phyloP scores from a whole-genome alignment of 2,797 vertebrate genomes.

The Lateolabrax maculatus region DNA sequence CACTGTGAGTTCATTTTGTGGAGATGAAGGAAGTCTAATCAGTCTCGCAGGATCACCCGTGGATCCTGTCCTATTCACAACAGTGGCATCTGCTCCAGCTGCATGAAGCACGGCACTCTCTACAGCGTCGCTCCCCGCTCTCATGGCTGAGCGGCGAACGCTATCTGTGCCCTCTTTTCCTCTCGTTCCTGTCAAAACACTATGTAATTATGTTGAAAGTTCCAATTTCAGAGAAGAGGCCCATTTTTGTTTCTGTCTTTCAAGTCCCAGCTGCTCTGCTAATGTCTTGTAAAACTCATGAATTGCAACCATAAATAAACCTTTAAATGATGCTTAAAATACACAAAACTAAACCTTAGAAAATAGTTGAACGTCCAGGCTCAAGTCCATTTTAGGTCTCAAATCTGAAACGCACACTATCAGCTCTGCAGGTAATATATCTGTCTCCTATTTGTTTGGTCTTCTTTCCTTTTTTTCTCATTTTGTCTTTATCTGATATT shows the following conservation, averaged over 20 bases:
- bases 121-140: constrained; percentile 44
- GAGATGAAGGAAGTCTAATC: constrained; percentile 74
- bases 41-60: constrained; percentile 78
- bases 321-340: constrained; percentile 43
- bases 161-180: constrained; percentile 66
- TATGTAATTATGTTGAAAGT: constrained; percentile 82
- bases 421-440: background rate
- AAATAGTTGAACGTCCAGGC: constrained; percentile 14
- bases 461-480: too few species aligned
- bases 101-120: constrained; percentile 63
- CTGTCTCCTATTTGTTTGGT: background rate
- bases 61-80: constrained; percentile 78
- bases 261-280: constrained; percentile 82
- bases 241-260: constrained; percentile 80
- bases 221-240: constrained; percentile 70
- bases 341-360: constrained; percentile 32
- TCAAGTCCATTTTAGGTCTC: constrained; percentile 20
- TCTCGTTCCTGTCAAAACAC: constrained; percentile 79
- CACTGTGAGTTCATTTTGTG: constrained; percentile 76
- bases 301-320: constrained; percentile 66
- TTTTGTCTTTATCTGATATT: background rate
- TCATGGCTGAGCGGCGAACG: constrained; percentile 56
- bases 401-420: constrained; percentile 3
- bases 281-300: constrained; percentile 69
- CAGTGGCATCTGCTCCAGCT: constrained; percentile 79